These are phyloP conservation scores for Mamestra brassicae DNA, from an alignment of 2,888 invertebrate species.

Conservation along the genomic window DNA sequence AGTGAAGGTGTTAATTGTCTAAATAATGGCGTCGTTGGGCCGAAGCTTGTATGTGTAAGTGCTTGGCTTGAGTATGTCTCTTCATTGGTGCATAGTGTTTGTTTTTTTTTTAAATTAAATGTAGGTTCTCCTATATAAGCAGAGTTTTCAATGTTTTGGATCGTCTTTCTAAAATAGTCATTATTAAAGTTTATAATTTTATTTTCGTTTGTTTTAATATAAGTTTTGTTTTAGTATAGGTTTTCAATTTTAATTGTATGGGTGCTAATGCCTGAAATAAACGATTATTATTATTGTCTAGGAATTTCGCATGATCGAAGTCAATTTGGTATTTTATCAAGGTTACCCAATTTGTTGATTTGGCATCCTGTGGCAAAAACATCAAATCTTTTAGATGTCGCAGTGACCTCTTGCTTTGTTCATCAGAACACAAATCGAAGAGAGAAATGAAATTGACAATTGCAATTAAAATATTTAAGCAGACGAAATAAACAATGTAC, in stretches of 20 bases:
- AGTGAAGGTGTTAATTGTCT: slow-evolving; percentile 79
- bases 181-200: too few species aligned
- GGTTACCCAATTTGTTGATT: too few species aligned
- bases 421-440: background rate
- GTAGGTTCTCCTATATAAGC: background rate
- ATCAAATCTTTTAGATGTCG: background rate
- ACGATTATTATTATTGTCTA: background rate
- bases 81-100: background rate
- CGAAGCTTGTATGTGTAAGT: slow-evolving; percentile 52
- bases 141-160: background rate
- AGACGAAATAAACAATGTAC: slow-evolving; percentile 47
- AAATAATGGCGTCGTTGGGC: slow-evolving; percentile 81
- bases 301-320: background rate
- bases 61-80: background rate
- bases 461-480: slow-evolving; percentile 23
- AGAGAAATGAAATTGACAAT: background rate
- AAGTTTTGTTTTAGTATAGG: too few species aligned
- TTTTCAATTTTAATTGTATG: too few species aligned
- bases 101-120: background rate
- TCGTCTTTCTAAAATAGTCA: too few species aligned
- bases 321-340: background rate
- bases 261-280: background rate
- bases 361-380: background rate
- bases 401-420: background rate
- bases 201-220: too few species aligned